Percentiles rank a stretch among this genome's conserved stretches.
These are phyloP conservation scores for Gephyroberyx darwinii DNA, from an alignment of 2,797 vertebrate species.

Conservation along the genomic window DNA sequence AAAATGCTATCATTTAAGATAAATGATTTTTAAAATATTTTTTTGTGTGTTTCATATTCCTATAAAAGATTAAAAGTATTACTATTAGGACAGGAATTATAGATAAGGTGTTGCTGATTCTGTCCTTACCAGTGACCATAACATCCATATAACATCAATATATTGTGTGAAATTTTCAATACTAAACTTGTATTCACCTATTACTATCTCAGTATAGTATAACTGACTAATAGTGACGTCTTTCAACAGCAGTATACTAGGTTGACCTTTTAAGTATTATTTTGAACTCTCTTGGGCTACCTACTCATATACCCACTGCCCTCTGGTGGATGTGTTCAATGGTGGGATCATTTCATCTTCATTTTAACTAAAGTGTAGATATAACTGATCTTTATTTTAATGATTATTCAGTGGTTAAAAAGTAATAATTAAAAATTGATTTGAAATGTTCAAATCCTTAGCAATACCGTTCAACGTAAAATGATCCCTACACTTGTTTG, in stretches of 20 bases:
- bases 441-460: not conserved
- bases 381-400: too few relatives aligned
- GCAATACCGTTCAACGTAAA: not conserved
- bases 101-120: not conserved
- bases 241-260: not conserved
- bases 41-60: not conserved
- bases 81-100: not conserved
- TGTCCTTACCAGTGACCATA: not conserved
- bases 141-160: not conserved
- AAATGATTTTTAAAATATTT: not conserved
- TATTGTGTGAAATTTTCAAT: not conserved
- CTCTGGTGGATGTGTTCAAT: slow-evolving; percentile 49
- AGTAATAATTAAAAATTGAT: not conserved
- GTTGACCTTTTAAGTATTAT: too few relatives aligned
- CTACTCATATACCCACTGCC: slow-evolving; percentile 28
- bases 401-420: too few relatives aligned
- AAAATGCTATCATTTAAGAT: too few relatives aligned
- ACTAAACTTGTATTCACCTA: not conserved
- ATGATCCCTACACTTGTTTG: not conserved
- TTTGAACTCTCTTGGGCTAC: not conserved
- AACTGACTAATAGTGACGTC: not conserved
- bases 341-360: too few relatives aligned
- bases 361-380: too few relatives aligned
- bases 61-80: not conserved
- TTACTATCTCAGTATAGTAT: not conserved